Evolutionary conservation across 2,888 invertebrate genomes (phyloP).

Genomic region (Microplitis deprimator): DNA sequence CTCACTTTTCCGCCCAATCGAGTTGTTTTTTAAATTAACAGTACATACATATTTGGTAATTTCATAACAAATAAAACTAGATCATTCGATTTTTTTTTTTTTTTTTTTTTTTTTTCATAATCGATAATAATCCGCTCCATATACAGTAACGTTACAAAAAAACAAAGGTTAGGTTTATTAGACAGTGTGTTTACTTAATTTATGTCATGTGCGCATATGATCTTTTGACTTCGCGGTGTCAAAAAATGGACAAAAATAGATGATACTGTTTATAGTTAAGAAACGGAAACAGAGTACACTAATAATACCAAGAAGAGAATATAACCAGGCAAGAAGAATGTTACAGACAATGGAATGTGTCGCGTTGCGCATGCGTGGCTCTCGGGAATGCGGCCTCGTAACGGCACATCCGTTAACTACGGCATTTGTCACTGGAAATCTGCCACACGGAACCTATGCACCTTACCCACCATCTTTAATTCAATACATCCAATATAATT

Average conservation of each 20-base stretch:
- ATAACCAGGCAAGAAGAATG: slow-evolving; percentile 60
- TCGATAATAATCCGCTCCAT: too few species aligned
- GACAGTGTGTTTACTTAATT: too few species aligned
- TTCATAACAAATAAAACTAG: too few species aligned
- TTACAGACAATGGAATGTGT: slow-evolving; percentile 69
- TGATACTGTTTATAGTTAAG: not conserved
- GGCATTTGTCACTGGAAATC: slow-evolving; percentile 60
- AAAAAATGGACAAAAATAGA: not conserved
- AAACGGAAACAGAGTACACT: slow-evolving; percentile 48
- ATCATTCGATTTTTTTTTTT: too few species aligned
- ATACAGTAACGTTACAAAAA: too few species aligned
- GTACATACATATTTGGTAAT: not conserved
- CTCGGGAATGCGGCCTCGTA: slow-evolving; percentile 68
- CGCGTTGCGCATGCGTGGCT: slow-evolving; percentile 69
- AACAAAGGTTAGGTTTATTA: too few species aligned
- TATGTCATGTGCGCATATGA: too few species aligned
- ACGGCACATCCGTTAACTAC: slow-evolving; percentile 69
- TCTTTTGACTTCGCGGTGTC: too few species aligned
- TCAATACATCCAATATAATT: not conserved
- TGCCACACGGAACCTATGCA: slow-evolving; percentile 48
- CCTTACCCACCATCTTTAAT: slow-evolving; percentile 21
- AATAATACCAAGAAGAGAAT: slow-evolving; percentile 58
- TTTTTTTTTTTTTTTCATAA: too few species aligned
- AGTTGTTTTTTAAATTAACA: not conserved
- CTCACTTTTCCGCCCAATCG: slow-evolving; percentile 21